Base-by-base conservation (phyloP, 1,140 invertebrate genomes). In the Achroia grisella region DNA sequence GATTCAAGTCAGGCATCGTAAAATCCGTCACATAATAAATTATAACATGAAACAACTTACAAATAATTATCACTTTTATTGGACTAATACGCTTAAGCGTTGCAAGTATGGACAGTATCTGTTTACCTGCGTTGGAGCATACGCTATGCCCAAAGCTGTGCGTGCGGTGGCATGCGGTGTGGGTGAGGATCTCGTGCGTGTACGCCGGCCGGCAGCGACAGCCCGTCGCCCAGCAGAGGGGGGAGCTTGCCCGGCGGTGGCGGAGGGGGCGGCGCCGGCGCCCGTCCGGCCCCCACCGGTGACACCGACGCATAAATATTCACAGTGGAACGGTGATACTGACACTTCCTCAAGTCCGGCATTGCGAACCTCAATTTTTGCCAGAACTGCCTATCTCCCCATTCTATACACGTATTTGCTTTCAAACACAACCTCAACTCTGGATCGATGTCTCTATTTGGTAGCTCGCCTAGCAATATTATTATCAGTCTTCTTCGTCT, bases 361-460 rank as follows among this genome's bases (percentile, higher is more conserved):
- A 98, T 92, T 12, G 95, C 94, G 66, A 95, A 96, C 62, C 94
- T 90, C 39, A 98, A 87, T 84, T 97, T 97, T 68, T 97, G 92
- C 96, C 96, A 98, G 86, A 98, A 98, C 63, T 94, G 91, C 72
- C 94, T 93, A 86, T 97, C 96, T 44, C 94, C 94, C 93, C 95
- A 97, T 69, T 95, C 93, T 62, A 97, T 92, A 86, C 91, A 94
- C 73, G 95, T 96, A 86, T 94, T 95, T 9, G 94, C 95, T 62
- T 96, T 93, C 49, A 98, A 89, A 87, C 95, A 96, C 59, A 95
- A 89, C 52, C 94, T 88, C 51, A 98, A 89, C 83, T 98, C 96
- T 31, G 94, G 90, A 76, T 98, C 96, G 34, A 98, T 89, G 77
- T 97, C 94, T 32, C 93, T 89, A 45, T 93, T 91, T 28, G 93